Evolutionary conservation across 2,888 invertebrate species (phyloP).

Genomic region (Drosophila nigricruria): DNA sequence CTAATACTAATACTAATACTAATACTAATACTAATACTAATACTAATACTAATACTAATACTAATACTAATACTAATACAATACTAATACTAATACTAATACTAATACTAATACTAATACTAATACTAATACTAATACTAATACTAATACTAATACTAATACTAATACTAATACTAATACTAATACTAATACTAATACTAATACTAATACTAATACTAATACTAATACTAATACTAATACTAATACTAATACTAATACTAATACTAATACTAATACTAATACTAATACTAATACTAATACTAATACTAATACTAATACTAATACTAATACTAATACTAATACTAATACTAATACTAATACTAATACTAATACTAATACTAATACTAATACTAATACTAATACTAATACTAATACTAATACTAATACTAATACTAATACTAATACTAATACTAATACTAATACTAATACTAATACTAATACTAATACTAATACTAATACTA

Average conservation of each 20-base stretch:
- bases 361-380: background rate
- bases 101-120: background rate
- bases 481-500: background rate
- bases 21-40: background rate
- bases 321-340: background rate
- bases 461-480: background rate
- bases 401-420: background rate
- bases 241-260: background rate
- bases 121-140: background rate
- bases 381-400: background rate
- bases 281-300: background rate
- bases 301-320: background rate
- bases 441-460: background rate
- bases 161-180: background rate
- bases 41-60: no score
- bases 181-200: background rate
- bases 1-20: background rate
- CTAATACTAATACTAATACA: background rate
- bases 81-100: no score
- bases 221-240: background rate
- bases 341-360: background rate
- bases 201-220: background rate
- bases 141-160: background rate
- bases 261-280: background rate
- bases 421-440: background rate